These are phyloP conservation scores for Quadroppia sp. DNA, from an alignment of 2,888 invertebrate genomes.

Conservation along the genomic window DNA sequence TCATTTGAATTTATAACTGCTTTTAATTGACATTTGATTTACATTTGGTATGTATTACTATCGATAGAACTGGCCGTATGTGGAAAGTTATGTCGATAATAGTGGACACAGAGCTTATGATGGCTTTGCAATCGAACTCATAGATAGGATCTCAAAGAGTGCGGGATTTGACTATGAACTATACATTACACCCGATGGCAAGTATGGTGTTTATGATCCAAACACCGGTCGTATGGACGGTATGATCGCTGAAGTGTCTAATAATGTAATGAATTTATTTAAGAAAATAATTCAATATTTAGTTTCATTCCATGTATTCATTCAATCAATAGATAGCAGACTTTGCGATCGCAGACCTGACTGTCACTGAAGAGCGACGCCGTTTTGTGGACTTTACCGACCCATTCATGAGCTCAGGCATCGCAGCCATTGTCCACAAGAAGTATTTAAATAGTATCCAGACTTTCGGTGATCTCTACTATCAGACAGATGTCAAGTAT, in stretches of 20 bases:
- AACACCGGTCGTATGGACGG: conserved; percentile 1
- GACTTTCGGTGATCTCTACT: not conserved
- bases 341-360: conserved; percentile 32
- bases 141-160: not conserved
- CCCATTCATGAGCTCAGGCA: not conserved
- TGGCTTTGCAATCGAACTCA: conserved; percentile 5
- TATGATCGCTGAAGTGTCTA: conserved; percentile 20
- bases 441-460: not conserved
- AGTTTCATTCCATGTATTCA: too few relatives aligned
- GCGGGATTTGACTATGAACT: conserved; percentile 4
- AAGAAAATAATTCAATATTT: too few relatives aligned
- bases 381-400: conserved; percentile 32
- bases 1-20: too few relatives aligned
- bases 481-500: not conserved
- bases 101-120: not conserved
- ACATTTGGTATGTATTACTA: too few relatives aligned
- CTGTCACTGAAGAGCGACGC: not conserved
- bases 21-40: too few relatives aligned
- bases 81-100: not conserved
- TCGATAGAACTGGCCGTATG: conserved; percentile 24
- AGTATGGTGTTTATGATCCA: not conserved
- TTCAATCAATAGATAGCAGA: conserved; percentile 36
- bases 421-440: not conserved
- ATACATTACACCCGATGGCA: not conserved
- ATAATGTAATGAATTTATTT: too few relatives aligned